Evolutionary conservation across 2,797 vertebrate genomes (phyloP).

Genomic region (Notolepis coatsorum): DNA sequence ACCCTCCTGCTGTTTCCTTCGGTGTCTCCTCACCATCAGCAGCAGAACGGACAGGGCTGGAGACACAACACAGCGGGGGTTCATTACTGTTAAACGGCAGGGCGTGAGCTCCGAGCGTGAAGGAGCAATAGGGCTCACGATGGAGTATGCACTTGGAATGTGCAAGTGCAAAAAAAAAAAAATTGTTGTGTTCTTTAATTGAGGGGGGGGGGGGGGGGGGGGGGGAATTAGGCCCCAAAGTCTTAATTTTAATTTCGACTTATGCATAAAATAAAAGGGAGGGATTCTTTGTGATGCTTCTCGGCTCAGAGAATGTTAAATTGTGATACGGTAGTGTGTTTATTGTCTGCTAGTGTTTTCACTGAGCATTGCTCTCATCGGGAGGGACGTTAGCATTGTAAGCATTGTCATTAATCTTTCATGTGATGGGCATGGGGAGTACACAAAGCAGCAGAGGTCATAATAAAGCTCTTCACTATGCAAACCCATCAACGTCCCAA

Average conservation of each 20-base stretch:
- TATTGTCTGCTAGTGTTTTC: constrained; percentile 30
- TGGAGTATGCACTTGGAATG: constrained; percentile 38
- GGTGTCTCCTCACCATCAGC: constrained; percentile 81
- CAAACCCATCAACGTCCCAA: constrained; percentile 70
- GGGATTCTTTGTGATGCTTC: constrained; percentile 32
- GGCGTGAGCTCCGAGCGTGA: constrained; percentile 32
- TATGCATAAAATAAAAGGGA: constrained; percentile 4
- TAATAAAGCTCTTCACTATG: constrained; percentile 76
- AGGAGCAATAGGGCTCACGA: constrained; percentile 26
- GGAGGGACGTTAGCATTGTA: constrained; percentile 70
- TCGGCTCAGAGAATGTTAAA: constrained; percentile 36
- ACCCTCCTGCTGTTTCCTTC: constrained; percentile 72
- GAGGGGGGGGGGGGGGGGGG: too few species aligned
- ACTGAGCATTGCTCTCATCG: constrained; percentile 41
- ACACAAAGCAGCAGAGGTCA: constrained; percentile 75
- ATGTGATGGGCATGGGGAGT: constrained; percentile 71
- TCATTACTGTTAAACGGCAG: constrained; percentile 62
- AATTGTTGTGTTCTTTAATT: constrained; percentile 21
- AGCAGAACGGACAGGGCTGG: constrained; percentile 86
- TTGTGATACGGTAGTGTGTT: constrained; percentile 4
- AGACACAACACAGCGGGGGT: constrained; percentile 57
- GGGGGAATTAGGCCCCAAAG: constrained; percentile 32
- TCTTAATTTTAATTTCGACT: constrained; percentile 37
- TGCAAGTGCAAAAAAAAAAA: constrained; percentile 31
- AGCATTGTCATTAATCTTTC: constrained; percentile 77